Conservation (phyloP, 2,113 vertebrate genomes). For the Neodon shergylaensis region DNA sequence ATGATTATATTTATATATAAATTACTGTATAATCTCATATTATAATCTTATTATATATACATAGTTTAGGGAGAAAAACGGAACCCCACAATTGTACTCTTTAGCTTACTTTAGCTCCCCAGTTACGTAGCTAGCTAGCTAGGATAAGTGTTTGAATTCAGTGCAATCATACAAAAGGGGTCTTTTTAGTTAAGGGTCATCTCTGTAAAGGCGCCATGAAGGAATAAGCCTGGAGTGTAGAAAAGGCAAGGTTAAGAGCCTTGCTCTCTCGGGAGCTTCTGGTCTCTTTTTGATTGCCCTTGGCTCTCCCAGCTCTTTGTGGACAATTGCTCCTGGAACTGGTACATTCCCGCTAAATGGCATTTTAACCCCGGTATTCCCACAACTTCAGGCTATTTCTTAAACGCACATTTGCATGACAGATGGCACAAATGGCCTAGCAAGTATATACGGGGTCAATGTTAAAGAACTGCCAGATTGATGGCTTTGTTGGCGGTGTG, state of each 20-base stretch:
- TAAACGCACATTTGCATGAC: constrained; percentile 84
- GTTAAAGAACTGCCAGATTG: constrained; percentile 84
- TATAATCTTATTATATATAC: background rate
- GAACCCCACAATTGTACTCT: background rate
- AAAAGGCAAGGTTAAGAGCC: background rate
- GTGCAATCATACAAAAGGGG: background rate
- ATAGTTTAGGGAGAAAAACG: background rate
- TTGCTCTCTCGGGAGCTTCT: background rate
- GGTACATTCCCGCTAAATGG: constrained; percentile 74
- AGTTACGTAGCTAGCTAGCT: too few relatives aligned
- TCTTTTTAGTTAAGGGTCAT: background rate
- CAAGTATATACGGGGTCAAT: constrained; percentile 86
- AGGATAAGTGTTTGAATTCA: background rate
- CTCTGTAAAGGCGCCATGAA: background rate
- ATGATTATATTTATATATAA: background rate
- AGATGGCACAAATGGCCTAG: constrained; percentile 87
- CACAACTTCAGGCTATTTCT: constrained; percentile 77
- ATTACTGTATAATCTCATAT: background rate
- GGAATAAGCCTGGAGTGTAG: background rate
- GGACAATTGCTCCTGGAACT: constrained; percentile 64
- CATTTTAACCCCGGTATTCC: constrained; percentile 80
- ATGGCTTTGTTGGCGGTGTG: constrained; percentile 83
- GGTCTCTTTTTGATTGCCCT: constrained; percentile 23
- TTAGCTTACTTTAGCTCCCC: background rate
- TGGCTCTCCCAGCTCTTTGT: constrained; percentile 61